phyloP scores from a whole-genome alignment of 92 coral and sea anemone species.

The Umimayanthus kanabou region DNA sequence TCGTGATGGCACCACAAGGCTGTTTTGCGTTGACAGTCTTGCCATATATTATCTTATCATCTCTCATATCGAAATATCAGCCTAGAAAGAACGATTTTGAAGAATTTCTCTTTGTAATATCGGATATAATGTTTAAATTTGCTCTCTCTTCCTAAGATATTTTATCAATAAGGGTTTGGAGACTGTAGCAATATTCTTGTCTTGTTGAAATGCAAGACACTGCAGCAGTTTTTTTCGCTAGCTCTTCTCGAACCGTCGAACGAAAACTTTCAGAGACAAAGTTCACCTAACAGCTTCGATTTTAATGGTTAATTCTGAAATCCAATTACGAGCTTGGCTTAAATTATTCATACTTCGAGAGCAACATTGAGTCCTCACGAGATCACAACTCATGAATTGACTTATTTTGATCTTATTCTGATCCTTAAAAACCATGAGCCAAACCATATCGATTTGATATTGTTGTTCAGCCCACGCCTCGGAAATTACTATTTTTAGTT shows the following conservation, averaged over 20 bases:
- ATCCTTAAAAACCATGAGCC: not conserved
- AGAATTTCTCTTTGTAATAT: constrained; percentile 8
- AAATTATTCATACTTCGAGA: constrained; percentile 34
- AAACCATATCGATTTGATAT: constrained; percentile 7
- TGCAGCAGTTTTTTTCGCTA: not conserved
- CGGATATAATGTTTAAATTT: not conserved
- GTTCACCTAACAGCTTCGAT: constrained; percentile 3
- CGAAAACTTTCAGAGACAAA: not conserved
- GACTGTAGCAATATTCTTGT: not conserved
- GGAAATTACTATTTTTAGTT: constrained; percentile 28
- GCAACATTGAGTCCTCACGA: not conserved
- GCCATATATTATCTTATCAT: not conserved
- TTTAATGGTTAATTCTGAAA: constrained; percentile 23
- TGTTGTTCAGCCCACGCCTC: constrained; percentile 32
- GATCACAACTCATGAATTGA: not conserved
- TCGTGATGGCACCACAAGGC: constrained; percentile 5
- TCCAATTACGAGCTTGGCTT: constrained; percentile 18
- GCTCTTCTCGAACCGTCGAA: not conserved
- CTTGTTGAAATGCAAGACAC: not conserved
- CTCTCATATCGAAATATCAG: constrained; percentile 19
- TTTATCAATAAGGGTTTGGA: not conserved
- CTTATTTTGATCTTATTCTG: not conserved
- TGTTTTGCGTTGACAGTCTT: not conserved
- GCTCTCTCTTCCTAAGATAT: not conserved
- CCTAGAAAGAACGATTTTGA: not conserved